Base-by-base conservation (phyloP, 2,888 invertebrate genomes). In the Drosophila ezoana region DNA sequence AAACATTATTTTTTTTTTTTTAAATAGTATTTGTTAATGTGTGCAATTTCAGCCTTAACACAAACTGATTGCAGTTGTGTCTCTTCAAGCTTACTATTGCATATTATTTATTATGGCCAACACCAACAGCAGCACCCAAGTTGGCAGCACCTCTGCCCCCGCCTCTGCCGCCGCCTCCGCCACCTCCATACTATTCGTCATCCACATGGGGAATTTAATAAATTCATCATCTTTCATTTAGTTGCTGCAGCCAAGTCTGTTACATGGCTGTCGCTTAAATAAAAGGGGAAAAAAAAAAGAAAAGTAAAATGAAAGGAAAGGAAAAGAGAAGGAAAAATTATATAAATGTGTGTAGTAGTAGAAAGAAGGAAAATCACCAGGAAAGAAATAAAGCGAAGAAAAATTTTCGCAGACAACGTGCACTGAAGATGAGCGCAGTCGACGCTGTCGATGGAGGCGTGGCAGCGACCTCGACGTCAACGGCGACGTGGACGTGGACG, bases 181-280 rank as follows among this genome's bases (percentile, higher is more conserved):
- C 10, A 9, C 1, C 5, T 11, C 45, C 44, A 10, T 14, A 8
- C 16, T 11, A 5, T 18, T 33, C 16, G 35, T 20, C 75, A 38
- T 35, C 48, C 62, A 51, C 69, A 54, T 70, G 59, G 73, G 49
- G 76, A 87, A 83, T 87, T 83, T 83, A 83, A 87, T 83, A 83
- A 83, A 87, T 83, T 79, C 87, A 83, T 83, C 87, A 84, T 87
- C 85, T 70, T 83, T 83, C 81, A 87, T 87, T 87, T 83, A 87
- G 85, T 76, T 63, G 71, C 76, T 67, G 74, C 73, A 74, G 57
- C 64, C 63, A 63, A 74, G 79, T 68, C 81, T 75, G 78, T 74
- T 74, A 67, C 61, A 67, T 45, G 18, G 44, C 68, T 53, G 54
- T 53, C 61, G 45, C 41, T 57, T 28, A 49, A 43, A 41, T 11